These are phyloP conservation scores for Eptatretus atami DNA, from an alignment of 2,797 vertebrate species.

Conservation along the genomic window DNA sequence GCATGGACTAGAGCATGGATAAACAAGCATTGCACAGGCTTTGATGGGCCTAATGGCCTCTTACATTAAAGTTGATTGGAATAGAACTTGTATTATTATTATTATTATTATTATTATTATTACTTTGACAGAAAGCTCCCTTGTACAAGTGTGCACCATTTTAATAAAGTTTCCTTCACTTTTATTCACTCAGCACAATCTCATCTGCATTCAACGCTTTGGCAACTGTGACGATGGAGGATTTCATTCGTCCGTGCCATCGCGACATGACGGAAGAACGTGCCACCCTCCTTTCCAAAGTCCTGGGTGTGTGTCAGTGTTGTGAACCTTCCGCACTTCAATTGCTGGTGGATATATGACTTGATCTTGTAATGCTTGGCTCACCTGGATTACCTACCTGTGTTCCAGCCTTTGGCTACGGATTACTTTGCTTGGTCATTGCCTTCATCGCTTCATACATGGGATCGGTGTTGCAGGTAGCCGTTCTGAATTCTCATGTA, in stretches of 20 bases:
- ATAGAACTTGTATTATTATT: too few relatives aligned
- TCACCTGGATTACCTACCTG: too few relatives aligned
- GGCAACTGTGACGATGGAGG: constrained; percentile 4
- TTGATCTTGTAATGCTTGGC: too few relatives aligned
- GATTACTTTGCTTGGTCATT: constrained; percentile 51
- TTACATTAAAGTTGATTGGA: too few relatives aligned
- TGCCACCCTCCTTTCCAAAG: constrained; percentile 2
- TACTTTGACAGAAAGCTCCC: too few relatives aligned
- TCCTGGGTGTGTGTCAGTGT: background rate
- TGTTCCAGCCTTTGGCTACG: constrained; percentile 30
- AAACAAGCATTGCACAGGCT: too few relatives aligned
- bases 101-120: too few relatives aligned
- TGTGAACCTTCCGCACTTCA: background rate
- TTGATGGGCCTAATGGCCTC: too few relatives aligned
- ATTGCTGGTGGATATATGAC: too few relatives aligned
- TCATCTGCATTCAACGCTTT: constrained; percentile 1
- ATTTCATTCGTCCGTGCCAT: background rate
- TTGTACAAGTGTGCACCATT: too few relatives aligned
- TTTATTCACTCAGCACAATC: background rate
- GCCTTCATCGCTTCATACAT: constrained; percentile 49
- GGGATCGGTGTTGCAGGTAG: constrained; percentile 59
- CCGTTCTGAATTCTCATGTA: background rate
- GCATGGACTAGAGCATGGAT: too few relatives aligned
- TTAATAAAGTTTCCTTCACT: background rate
- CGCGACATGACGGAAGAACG: background rate